Base-by-base conservation (phyloP, 2,797 vertebrate species). In the Ataeniobius toweri region DNA sequence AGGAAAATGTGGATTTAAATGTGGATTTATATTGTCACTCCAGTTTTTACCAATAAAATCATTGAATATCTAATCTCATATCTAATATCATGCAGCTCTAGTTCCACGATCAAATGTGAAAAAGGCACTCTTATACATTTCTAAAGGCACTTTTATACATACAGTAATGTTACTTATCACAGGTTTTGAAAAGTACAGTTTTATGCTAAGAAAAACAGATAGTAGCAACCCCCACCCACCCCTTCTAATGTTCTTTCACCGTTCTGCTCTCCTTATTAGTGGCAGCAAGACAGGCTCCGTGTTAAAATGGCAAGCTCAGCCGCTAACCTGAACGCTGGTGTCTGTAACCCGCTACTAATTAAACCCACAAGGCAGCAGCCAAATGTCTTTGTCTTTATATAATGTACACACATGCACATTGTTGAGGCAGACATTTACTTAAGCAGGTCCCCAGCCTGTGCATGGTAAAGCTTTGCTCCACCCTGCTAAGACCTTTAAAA, bases 321-420 rank as follows among this genome's bases (percentile, higher is more conserved):
- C 79, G 58, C 90, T 92, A 94, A 94, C 93, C 89, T 91, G 88
- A 91, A 85, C 82, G 70, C 50, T 67, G 80, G 86, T 83, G 87
- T 89, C 91, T 89, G 80, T 91, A 93, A 93, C 87, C 81, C 73
- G 14, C 84, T 79, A 85, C 92, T 94, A 92, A 95, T 94, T 94
- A 94, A 93, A 95, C 93, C 93, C 92, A 93, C 89, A 94, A 94
- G 92, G 90, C 94, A 91, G 86, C 90, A 83, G 83, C 85, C 87
- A 75, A 89, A 89, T 90, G 86, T 91, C 90, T 89, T 80, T 63
- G 48, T 85, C 84, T 87, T 81, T 79, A 71, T 84, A 65, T 85
- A 86, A 79, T 68, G 77, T 71, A 68, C 77, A 81, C 84, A 85
- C 83, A 75, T 86, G 61, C 83, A 58, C 81, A 76, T 59, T 59